A percentile compares a stretch with the other conserved stretches of the same genome.
Conservation (phyloP, 2,797 vertebrate genomes). For the Discoglossus pictus region DNA sequence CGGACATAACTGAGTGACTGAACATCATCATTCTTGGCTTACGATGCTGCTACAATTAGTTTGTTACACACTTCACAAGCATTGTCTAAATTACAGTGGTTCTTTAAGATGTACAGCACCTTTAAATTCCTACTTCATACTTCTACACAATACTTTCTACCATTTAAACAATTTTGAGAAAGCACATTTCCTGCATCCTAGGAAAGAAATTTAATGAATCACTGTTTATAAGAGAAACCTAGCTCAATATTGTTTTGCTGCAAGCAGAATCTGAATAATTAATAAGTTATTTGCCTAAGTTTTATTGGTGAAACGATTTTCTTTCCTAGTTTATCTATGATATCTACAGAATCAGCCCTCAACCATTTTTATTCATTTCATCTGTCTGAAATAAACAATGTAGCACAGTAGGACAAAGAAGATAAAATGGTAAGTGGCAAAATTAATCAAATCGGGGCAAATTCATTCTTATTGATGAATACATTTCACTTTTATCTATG, state of each 20-base stretch:
- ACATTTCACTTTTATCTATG: too few relatives aligned
- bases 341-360: neutral
- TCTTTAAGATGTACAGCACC: too few relatives aligned
- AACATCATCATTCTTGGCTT: too few relatives aligned
- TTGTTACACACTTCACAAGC: too few relatives aligned
- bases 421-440: neutral
- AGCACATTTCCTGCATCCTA: too few relatives aligned
- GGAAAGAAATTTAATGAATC: neutral
- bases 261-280: conserved; percentile 18
- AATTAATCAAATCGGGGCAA: conserved; percentile 4
- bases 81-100: too few relatives aligned
- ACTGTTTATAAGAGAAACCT: conserved; percentile 13
- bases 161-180: too few relatives aligned
- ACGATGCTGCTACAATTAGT: too few relatives aligned
- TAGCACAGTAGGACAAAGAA: conserved; percentile 1
- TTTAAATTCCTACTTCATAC: too few relatives aligned
- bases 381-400: neutral
- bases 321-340: conserved; percentile 2
- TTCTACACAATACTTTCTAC: too few relatives aligned
- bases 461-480: conserved; percentile 2
- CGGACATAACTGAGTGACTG: too few relatives aligned
- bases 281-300: neutral
- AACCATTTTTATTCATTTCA: neutral
- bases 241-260: neutral
- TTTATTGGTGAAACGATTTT: conserved; percentile 7